Evolutionary conservation across 2,113 vertebrate genomes (phyloP).

Genomic region (Thalassoma bifasciatum): DNA sequence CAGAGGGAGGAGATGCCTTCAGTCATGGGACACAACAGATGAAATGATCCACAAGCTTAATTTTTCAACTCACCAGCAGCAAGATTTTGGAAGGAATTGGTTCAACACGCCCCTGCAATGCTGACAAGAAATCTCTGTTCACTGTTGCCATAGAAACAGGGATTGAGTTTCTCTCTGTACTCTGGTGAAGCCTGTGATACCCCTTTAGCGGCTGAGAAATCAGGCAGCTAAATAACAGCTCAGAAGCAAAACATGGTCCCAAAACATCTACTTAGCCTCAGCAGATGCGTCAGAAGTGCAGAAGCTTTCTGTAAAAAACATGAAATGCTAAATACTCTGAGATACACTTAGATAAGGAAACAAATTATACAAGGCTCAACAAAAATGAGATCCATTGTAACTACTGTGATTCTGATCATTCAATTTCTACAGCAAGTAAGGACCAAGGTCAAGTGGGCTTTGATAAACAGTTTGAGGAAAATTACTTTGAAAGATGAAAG

Average conservation of each 20-base stretch:
- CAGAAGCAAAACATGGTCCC: slow-evolving; percentile 47
- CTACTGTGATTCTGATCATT: background rate
- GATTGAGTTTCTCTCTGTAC: slow-evolving; percentile 37
- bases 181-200: slow-evolving; percentile 48
- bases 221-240: slow-evolving; percentile 45
- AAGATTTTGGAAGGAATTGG: slow-evolving; percentile 41
- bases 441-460: background rate
- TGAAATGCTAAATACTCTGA: slow-evolving; percentile 5
- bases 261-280: slow-evolving; percentile 25
- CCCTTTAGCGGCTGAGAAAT: slow-evolving; percentile 44
- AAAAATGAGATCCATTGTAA: too few species aligned
- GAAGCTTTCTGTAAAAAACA: slow-evolving; percentile 20
- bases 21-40: slow-evolving; percentile 37
- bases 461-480: background rate
- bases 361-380: background rate
- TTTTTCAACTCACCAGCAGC: slow-evolving; percentile 36
- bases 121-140: slow-evolving; percentile 61
- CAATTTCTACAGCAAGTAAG: background rate
- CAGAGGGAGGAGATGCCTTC: slow-evolving; percentile 40
- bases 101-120: slow-evolving; percentile 48
- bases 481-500: background rate
- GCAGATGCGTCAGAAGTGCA: slow-evolving; percentile 2
- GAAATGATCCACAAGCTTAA: slow-evolving; percentile 47
- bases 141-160: slow-evolving; percentile 78
- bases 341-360: slow-evolving; percentile 25